Base-by-base conservation (phyloP, 2,113 vertebrate species). In the Aramus guarauna region DNA sequence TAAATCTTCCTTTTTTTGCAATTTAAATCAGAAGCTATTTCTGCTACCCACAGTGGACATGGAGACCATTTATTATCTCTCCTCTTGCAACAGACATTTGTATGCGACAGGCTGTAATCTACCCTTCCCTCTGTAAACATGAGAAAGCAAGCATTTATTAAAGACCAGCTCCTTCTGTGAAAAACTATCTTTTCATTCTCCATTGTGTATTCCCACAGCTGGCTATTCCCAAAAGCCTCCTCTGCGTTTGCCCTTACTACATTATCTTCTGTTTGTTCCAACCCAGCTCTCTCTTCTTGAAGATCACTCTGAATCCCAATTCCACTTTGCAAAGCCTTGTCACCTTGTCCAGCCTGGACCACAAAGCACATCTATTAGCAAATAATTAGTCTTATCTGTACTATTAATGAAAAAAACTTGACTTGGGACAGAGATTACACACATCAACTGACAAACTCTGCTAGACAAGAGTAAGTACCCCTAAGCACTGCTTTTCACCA, bases 1-100 rank as follows among this genome's bases (percentile, higher is more conserved):
- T 48, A 89, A 94, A 81, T 74, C 39, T 74, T 67, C 82, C 47
- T 10, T 19, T 45, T 75, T 94, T 55, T 78, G 56, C 32, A 47
- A 90, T 93, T 82, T 67, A 93, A 92, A 94, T 77, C 9, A 45
- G 52, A 75, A 88, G 77, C 81, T 92, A 77, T 75, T 97, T 93
- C 53, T 77, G 77, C 60, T 75, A 39, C 29, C 74, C 69, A n/a
- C n/a, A 63, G 60, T 29, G 47, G 26, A 23, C 45, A 81, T 2
- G 2, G 64, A 91, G 59, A 91, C 45, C 73, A 55, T 16, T 48
- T 76, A 91, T 83, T 59, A 58, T 29, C 45, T 41, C 24, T 89
- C 24, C 36, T 77, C 59, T 81, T 86, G 63, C 59, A 69, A 74
- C 39, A 39, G 30, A 81, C 17, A 58, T 77, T 50, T 78, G 41